Base-by-base conservation (phyloP, 1,140 invertebrate genomes). In the Neodiprion fabricii region DNA sequence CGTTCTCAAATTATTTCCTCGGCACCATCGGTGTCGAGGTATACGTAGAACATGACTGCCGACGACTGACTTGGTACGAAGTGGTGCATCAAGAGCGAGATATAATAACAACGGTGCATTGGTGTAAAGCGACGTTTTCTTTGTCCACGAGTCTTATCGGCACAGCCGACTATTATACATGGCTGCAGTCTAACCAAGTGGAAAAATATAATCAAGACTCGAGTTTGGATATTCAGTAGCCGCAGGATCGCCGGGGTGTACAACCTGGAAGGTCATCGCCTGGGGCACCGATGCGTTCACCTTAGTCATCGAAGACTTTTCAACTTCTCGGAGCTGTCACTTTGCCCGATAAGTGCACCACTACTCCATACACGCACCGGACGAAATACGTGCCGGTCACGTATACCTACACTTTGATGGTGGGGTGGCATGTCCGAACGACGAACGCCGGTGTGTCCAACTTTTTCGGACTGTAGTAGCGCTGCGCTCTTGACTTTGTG, bases 291-390 rank as follows among this genome's bases (percentile, higher is more conserved):
- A 23, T 47, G 40, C 67, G 9, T 69, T 69, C 67, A 69, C 67
- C 67, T 69, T 69, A 69, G 67, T 69, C 67, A 69, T 21, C 40
- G 67, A 61, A 17, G 21, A 69, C 67, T 69, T 69, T 69, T 69
- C 21, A 12, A 69, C 21, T 69, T 69, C 67, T 69, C 40, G 40
- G 23, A 69, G 11, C 67, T 69, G 67, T 69, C 67, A 23, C 9
- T 47, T 9, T 14, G 53, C 53, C 53, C 53, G 53, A 61, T 61
- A 61, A 40, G 28, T 40, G 28, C 28, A 40, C 28, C 28, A 5
- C 28, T 40, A 40, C 28, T 40, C 28, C 28, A 40, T 5, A 40
- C 28, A 40, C 28, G 53, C 53, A 0, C 53, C 11, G 53, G n/a
- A 61, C 11, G 28, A 5, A 40, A 40, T 40, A 40, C 28, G 28